Base-by-base conservation (phyloP, 2,797 vertebrate species). In the Enteromius argenteus region DNA sequence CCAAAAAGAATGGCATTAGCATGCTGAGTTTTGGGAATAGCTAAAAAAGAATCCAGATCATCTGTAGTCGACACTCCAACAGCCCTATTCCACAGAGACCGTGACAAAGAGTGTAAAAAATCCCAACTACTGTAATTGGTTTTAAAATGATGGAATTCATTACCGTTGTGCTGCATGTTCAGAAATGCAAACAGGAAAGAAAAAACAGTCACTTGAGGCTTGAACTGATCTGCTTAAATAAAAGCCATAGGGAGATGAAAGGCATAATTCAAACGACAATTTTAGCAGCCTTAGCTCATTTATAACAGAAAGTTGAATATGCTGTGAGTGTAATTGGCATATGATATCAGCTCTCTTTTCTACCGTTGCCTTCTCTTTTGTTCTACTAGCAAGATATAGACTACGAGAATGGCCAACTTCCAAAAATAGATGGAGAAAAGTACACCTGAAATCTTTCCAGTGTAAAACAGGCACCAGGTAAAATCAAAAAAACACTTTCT, bases 111-210 rank as follows among this genome's bases (percentile, higher is more conserved):
- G 85, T 71, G 39, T 60, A 75, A 90, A 93, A 91, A 90, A 92
- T 89, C 86, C 91, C 91, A 94, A 93, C 93, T 93, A 93, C 92
- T 92, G 94, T 95, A 95, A 96, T 95, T 95, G 94, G 93, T 93
- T 94, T 95, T 93, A 94, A 95, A 95, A 95, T 94, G 93, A 94
- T 95, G 93, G 93, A 94, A 95, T 95, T 95, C 93, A 95, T 95
- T 95, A 95, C 91, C 90, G 90, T 93, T 94, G 93, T 90, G 89
- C 92, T 85, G 89, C 93, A 94, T 94, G 92, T 95, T 94, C 92
- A 92, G 93, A 94, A 94, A 94, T 92, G 93, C 93, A 95, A 94
- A 95, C 93, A 93, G 93, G 89, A 79, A 73, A 78, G 72, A 86
- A 64, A 84, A 80, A 69, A 72, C 71, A 82, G 58, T 68, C 79